Conservation (phyloP, 53 echinoderm and acorn worm species). For the Holothuria scabra region DNA sequence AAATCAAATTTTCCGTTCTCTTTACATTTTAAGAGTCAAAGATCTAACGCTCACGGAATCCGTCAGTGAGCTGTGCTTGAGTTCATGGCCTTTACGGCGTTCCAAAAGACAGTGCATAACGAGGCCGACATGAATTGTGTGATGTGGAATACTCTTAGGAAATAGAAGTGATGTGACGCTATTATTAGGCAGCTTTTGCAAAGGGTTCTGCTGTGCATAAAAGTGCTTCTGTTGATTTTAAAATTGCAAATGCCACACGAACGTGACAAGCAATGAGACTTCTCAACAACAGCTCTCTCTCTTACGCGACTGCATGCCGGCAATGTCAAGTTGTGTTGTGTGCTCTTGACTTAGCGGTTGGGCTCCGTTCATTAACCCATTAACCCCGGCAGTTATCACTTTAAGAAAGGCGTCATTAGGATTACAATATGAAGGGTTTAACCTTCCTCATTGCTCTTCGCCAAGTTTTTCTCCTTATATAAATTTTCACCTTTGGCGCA, state of each 20-base stretch:
- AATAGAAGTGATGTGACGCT: slow-evolving; percentile 27
- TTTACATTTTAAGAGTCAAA: too few species aligned
- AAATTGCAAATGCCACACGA: slow-evolving; percentile 48
- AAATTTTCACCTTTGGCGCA: too few species aligned
- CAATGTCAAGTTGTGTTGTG: neutral
- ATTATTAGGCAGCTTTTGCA: slow-evolving; percentile 26
- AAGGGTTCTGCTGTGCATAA: slow-evolving; percentile 3
- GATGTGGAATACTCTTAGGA: slow-evolving; percentile 30
- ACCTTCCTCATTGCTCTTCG: too few species aligned
- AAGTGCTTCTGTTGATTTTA: slow-evolving; percentile 45
- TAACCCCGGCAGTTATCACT: neutral
- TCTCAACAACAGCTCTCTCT: neutral
- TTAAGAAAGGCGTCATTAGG: neutral
- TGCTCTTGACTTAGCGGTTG: neutral
- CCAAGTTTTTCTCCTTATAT: too few species aligned
- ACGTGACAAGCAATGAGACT: slow-evolving; percentile 47
- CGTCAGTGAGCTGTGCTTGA: neutral
- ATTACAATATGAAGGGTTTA: too few species aligned
- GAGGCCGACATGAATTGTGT: neutral
- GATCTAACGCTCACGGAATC: too few species aligned
- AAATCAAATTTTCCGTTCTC: too few species aligned
- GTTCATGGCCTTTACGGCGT: slow-evolving; percentile 13
- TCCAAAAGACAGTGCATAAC: slow-evolving; percentile 3
- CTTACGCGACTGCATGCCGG: neutral
- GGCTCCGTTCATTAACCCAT: slow-evolving; percentile 1